Evolutionary conservation across 2,113 vertebrate genomes (phyloP).

Genomic region (Gila orcuttii): DNA sequence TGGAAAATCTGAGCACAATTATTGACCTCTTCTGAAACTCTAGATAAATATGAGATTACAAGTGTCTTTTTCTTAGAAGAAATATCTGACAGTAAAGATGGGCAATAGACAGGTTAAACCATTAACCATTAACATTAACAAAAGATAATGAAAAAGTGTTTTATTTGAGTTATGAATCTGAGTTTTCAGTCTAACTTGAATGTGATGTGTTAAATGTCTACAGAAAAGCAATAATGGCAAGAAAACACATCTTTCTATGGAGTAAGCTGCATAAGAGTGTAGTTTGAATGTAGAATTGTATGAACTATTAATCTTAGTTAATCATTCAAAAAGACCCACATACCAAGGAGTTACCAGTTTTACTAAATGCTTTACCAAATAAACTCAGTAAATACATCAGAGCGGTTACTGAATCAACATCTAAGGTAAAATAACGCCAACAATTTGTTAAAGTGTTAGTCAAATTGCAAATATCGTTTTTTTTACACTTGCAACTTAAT

Average conservation of each 20-base stretch:
- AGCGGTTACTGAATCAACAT: neutral
- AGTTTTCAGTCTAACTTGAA: neutral
- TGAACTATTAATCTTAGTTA: neutral
- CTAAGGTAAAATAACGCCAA: neutral
- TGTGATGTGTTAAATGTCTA: neutral
- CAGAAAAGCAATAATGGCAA: neutral
- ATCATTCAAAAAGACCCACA: neutral
- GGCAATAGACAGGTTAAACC: neutral
- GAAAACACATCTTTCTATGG: neutral
- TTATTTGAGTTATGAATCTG: neutral
- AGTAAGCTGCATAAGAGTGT: too few relatives aligned
- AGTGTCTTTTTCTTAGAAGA: neutral
- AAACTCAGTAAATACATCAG: neutral
- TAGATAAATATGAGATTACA: slow-evolving; percentile 2
- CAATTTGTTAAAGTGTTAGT: neutral
- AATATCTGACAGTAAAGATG: neutral
- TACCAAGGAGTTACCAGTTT: neutral
- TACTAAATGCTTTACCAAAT: neutral
- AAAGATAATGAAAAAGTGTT: neutral
- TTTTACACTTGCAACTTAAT: neutral
- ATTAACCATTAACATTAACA: neutral
- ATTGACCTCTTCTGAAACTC: neutral
- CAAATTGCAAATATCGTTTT: neutral
- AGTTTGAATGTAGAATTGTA: neutral
- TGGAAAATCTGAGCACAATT: neutral